Percentiles rank a stretch among this genome's conserved stretches.
phyloP scores from a whole-genome alignment of 2,888 invertebrate species.

The Eupithecia insigniata region DNA sequence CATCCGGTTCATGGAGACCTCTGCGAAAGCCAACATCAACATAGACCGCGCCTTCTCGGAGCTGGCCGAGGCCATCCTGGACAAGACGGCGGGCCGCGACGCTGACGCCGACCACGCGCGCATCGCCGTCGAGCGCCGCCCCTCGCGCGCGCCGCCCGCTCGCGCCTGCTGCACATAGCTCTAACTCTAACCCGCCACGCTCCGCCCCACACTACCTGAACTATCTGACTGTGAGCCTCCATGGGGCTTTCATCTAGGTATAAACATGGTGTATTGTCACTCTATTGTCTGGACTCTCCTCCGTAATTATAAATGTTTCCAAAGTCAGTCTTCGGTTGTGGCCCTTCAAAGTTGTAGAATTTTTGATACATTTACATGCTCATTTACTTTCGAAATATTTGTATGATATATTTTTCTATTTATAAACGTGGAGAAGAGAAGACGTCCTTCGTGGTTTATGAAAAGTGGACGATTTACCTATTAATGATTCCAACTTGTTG shows the following conservation, averaged over 20 bases:
- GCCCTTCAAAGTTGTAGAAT: not conserved
- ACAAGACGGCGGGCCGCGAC: conserved; percentile 93
- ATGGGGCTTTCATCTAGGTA: not conserved
- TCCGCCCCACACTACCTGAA: not conserved
- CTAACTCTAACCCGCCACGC: not conserved
- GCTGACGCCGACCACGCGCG: conserved; percentile 86
- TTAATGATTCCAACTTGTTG: not conserved
- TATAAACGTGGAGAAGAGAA: conserved; percentile 4
- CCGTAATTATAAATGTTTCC: not conserved
- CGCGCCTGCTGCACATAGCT: conserved; percentile 76
- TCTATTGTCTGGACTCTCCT: conserved; percentile 14
- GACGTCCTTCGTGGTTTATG: not conserved
- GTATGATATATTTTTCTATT: not conserved
- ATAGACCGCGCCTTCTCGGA: conserved; percentile 98
- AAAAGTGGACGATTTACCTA: too few relatives aligned
- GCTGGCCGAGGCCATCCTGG: conserved; percentile 96
- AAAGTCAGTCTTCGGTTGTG: not conserved
- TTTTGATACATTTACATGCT: conserved; percentile 25
- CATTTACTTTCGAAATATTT: not conserved
- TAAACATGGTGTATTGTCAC: too few relatives aligned
- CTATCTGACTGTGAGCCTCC: not conserved
- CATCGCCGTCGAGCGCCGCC: conserved; percentile 88
- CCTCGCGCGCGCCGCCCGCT: conserved; percentile 85
- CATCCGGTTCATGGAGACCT: conserved; percentile 98
- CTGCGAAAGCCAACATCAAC: conserved; percentile 98